These are phyloP conservation scores for Crotalus helleri DNA, from an alignment of 2,113 vertebrate species.

Conservation along the genomic window DNA sequence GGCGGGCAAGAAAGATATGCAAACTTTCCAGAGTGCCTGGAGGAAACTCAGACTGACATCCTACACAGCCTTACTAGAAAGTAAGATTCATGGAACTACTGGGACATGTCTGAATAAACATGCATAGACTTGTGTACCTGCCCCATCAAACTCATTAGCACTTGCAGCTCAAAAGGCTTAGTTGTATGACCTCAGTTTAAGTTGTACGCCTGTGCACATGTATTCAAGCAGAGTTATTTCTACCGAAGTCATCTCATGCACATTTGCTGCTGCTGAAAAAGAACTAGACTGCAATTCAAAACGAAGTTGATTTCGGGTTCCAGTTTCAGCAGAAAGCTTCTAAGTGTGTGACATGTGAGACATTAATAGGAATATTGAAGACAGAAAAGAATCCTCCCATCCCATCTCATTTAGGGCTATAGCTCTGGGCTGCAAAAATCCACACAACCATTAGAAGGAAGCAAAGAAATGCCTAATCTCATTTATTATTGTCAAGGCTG, in stretches of 20 bases:
- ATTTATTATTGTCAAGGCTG: not conserved
- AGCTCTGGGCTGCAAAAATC: not conserved
- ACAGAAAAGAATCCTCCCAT: not conserved
- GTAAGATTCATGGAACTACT: not conserved
- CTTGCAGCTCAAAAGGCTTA: not conserved
- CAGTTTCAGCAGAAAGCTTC: not conserved
- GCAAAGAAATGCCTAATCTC: not conserved
- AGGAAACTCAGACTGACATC: not conserved
- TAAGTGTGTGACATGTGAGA: not conserved
- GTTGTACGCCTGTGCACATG: not conserved
- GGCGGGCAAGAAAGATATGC: not conserved
- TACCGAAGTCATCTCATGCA: not conserved
- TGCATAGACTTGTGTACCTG: not conserved
- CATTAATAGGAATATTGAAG: not conserved
- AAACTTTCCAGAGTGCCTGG: not conserved
- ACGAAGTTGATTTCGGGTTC: not conserved
- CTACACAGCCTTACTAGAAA: not conserved
- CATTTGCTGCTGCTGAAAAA: not conserved
- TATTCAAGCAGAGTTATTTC: not conserved
- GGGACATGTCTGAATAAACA: not conserved
- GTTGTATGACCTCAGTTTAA: not conserved
- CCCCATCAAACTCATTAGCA: not conserved
- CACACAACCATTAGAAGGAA: not conserved
- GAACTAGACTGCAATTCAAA: not conserved
- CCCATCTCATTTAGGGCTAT: not conserved